Conservation (phyloP, 2,888 invertebrate species). For the Laothoe populi region DNA sequence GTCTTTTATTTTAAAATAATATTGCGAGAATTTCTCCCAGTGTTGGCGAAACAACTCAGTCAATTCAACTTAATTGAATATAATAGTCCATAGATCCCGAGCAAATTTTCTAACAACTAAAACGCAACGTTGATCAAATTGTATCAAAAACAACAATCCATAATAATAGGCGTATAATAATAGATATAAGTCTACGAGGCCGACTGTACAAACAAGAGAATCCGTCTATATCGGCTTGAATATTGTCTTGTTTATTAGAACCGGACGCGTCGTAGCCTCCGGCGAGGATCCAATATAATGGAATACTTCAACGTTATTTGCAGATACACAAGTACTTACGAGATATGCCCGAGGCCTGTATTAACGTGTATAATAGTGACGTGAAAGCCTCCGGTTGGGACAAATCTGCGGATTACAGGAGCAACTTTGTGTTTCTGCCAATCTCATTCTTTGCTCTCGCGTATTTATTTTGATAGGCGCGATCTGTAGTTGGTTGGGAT, state of each 20-base stretch:
- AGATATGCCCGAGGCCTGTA: conserved; percentile 70
- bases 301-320: conserved; percentile 83
- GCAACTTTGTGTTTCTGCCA: conserved; percentile 30
- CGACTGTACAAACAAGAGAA: conserved; percentile 63
- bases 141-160: conserved; percentile 29
- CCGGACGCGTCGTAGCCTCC: conserved; percentile 72
- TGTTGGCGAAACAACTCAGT: background rate
- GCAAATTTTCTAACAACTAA: conserved; percentile 24
- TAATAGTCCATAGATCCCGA: conserved; percentile 12
- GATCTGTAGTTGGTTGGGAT: background rate
- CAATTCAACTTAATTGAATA: conserved; percentile 7
- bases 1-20: background rate
- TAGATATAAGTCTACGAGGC: conserved; percentile 31
- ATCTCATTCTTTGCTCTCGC: conserved; percentile 24
- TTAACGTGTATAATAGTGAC: conserved; percentile 72
- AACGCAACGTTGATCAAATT: conserved; percentile 28
- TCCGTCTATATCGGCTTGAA: conserved; percentile 57
- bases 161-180: conserved; percentile 29
- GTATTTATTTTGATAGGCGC: conserved; percentile 14
- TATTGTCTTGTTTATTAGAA: conserved; percentile 81
- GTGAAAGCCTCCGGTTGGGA: conserved; percentile 45
- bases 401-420: conserved; percentile 29
- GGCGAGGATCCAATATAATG: conserved; percentile 83
- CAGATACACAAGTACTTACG: conserved; percentile 76
- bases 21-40: background rate